phyloP scores from a whole-genome alignment of 2,113 vertebrate species.

The Oryctolagus cuniculus region mOryCun1.1 NC_091442.1:43113501-43114000 shows the following conservation, averaged over 20 bases:
- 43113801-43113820: too few relatives aligned
- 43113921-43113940: too few relatives aligned
- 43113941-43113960: too few relatives aligned
- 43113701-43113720: not conserved
- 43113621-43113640: not conserved
- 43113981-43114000: too few relatives aligned
- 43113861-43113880: too few relatives aligned
- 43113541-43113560: not conserved
- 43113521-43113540: not conserved
- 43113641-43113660: not conserved
- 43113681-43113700: not conserved
- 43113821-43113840: too few relatives aligned
- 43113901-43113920: too few relatives aligned
- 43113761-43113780: not conserved
- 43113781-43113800: too few relatives aligned
- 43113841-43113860: too few relatives aligned
- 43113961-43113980: too few relatives aligned
- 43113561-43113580: not conserved
- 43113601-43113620: not conserved
- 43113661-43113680: not conserved
- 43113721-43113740: not conserved
- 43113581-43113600: not conserved
- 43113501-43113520: not conserved
- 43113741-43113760: not conserved
- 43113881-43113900: too few relatives aligned